Evolutionary conservation across 2,797 vertebrate genomes (phyloP).

Genomic region (Cyprinodon diabolis): DNA sequence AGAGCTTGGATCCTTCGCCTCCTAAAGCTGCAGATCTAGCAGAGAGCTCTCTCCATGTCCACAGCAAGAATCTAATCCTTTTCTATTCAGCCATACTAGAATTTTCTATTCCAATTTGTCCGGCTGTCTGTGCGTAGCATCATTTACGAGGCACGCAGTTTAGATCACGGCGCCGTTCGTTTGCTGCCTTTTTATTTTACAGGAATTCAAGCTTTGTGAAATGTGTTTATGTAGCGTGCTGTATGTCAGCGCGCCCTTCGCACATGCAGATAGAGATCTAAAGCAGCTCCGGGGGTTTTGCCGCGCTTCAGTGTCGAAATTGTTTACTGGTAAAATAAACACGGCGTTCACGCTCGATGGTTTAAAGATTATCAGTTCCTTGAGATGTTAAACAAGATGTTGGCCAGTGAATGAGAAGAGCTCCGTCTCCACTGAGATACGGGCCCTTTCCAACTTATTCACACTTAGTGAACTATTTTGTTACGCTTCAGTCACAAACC

Average conservation of each 20-base stretch:
- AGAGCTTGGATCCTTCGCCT: not conserved
- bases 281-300: not conserved
- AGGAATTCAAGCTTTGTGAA: not conserved
- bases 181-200: not conserved
- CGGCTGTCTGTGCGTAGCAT: not conserved
- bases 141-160: not conserved
- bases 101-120: not conserved
- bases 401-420: not conserved
- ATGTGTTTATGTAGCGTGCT: not conserved
- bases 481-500: not conserved
- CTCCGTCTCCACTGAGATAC: not conserved
- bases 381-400: not conserved
- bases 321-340: constrained; percentile 1
- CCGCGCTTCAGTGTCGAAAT: not conserved
- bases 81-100: not conserved
- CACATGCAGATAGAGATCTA: not conserved
- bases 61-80: not conserved
- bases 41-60: not conserved
- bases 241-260: not conserved
- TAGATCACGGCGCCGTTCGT: not conserved
- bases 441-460: not conserved
- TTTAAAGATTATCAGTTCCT: not conserved
- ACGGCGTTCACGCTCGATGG: not conserved
- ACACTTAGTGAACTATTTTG: too few species aligned
- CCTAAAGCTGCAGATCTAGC: not conserved